phyloP scores from a whole-genome alignment of 1,140 invertebrate species.

The Hylyphantes graminicola region DNA sequence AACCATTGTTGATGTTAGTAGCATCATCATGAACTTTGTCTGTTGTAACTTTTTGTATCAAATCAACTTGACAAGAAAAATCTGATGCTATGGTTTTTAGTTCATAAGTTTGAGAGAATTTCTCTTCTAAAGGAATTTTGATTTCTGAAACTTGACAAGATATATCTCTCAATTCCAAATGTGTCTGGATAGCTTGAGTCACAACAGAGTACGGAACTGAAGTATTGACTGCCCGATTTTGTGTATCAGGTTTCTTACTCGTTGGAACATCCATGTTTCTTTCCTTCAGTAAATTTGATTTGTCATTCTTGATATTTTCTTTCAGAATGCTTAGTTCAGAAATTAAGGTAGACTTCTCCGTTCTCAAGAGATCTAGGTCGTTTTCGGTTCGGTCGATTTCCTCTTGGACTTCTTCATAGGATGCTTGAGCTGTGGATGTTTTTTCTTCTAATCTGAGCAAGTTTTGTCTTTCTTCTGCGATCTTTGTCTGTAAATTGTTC shows the following conservation, averaged over 20 bases:
- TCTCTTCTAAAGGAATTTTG: background rate
- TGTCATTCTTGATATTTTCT: constrained; percentile 39
- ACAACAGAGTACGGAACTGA: background rate
- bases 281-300: constrained; percentile 39
- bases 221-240: constrained; percentile 24
- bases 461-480: constrained; percentile 23
- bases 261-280: background rate
- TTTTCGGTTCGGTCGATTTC: constrained; percentile 49
- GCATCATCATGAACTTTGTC: background rate
- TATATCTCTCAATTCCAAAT: background rate
- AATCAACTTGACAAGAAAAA: constrained; percentile 27
- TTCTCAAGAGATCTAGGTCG: constrained; percentile 38
- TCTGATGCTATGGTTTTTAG: background rate
- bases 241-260: background rate
- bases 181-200: constrained; percentile 1
- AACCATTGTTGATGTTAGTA: too few relatives aligned
- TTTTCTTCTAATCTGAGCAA: constrained; percentile 38
- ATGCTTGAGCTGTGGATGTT: background rate
- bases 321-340: constrained; percentile 49
- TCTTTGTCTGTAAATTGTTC: background rate
- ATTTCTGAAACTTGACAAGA: constrained; percentile 36
- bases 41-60: background rate
- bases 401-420: constrained; percentile 45
- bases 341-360: constrained; percentile 50
- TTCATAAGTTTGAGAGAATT: constrained; percentile 1